phyloP scores from a whole-genome alignment of 1,140 invertebrate genomes.

The Drosophila triauraria region DNA sequence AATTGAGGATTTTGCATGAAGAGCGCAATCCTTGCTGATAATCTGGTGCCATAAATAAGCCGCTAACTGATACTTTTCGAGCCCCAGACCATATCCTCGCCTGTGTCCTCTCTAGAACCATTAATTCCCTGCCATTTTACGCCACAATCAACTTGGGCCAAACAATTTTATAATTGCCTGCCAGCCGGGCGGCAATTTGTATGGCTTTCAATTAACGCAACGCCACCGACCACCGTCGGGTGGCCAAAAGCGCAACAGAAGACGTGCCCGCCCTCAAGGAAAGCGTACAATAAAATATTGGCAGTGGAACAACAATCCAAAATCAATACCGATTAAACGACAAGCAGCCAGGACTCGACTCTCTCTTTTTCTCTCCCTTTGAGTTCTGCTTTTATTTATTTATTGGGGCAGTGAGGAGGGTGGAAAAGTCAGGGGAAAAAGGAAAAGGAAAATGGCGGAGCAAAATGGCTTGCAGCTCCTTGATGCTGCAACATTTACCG shows the following conservation, averaged over 20 bases:
- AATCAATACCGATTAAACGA: slow-evolving; percentile 61
- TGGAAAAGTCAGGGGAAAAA: not conserved
- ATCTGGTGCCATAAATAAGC: slow-evolving; percentile 76
- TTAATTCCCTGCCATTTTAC: slow-evolving; percentile 55
- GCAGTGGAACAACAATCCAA: slow-evolving; percentile 52
- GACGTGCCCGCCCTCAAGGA: slow-evolving; percentile 42
- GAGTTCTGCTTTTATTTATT: slow-evolving; percentile 49
- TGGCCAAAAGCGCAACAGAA: slow-evolving; percentile 37
- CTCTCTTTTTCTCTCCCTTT: not conserved
- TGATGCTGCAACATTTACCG: slow-evolving; percentile 47
- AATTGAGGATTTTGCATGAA: slow-evolving; percentile 59
- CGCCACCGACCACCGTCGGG: not conserved
- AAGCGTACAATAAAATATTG: slow-evolving; percentile 76
- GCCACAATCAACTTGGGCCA: slow-evolving; percentile 69
- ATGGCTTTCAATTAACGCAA: slow-evolving; percentile 81
- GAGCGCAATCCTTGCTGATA: slow-evolving; percentile 74
- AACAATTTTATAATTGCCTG: slow-evolving; percentile 78
- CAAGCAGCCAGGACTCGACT: slow-evolving; percentile 26
- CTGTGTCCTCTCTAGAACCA: not conserved
- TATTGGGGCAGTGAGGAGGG: slow-evolving; percentile 9
- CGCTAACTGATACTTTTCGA: slow-evolving; percentile 61
- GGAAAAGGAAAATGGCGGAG: slow-evolving; percentile 6
- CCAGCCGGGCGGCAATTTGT: slow-evolving; percentile 70
- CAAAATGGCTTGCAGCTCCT: slow-evolving; percentile 32
- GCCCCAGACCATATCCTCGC: slow-evolving; percentile 1